Percentiles rank a stretch among this genome's conserved stretches.
Evolutionary conservation across 1,140 invertebrate species (phyloP).

Genomic region (Procambarus virginalis): DNA sequence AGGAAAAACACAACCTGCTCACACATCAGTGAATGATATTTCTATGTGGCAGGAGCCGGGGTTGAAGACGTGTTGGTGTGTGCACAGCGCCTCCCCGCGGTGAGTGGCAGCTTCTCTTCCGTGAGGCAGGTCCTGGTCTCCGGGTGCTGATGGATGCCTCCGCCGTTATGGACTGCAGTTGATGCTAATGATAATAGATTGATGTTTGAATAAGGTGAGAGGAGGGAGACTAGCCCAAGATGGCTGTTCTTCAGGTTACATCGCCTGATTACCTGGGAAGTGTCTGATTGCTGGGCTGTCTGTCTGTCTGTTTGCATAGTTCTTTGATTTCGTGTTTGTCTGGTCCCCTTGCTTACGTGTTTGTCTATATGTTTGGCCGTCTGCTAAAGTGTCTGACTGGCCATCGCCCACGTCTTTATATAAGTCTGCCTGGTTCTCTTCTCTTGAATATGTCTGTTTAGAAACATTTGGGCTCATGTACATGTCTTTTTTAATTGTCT

Average conservation of each 20-base stretch:
- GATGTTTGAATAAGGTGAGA: conserved; percentile 11
- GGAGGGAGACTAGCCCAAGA: background rate
- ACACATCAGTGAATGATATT: too few species aligned
- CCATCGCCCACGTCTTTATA: too few species aligned
- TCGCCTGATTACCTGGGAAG: background rate
- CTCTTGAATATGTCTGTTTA: too few species aligned
- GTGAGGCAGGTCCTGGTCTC: background rate
- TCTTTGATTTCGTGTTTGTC: conserved; percentile 1
- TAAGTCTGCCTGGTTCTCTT: too few species aligned
- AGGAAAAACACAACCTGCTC: too few species aligned
- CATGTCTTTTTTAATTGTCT: background rate
- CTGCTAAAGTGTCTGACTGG: too few species aligned
- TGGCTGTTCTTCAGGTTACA: background rate
- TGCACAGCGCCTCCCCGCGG: background rate
- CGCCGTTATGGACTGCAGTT: background rate
- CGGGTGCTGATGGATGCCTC: background rate
- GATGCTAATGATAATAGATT: conserved; percentile 31
- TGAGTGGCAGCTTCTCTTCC: background rate
- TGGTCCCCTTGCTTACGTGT: background rate
- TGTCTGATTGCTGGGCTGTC: background rate
- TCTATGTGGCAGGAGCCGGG: too few species aligned
- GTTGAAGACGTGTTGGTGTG: too few species aligned
- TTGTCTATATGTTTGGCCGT: conserved; percentile 6
- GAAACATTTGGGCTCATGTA: too few species aligned
- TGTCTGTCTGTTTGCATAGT: conserved; percentile 2